Evolutionary conservation across 2,888 invertebrate genomes (phyloP).

Genomic region (Patella caerulea): DNA sequence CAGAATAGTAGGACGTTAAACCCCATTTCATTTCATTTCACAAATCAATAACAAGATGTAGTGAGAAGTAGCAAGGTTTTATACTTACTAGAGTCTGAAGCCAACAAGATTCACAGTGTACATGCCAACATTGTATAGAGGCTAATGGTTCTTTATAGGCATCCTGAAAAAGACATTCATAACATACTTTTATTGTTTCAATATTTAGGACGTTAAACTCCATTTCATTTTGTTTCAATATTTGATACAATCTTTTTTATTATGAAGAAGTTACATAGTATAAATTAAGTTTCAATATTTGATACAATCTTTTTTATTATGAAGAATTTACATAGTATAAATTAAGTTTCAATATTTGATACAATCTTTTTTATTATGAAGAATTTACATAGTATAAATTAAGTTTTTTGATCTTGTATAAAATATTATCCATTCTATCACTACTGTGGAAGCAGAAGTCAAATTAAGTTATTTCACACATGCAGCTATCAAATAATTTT

Average conservation of each 20-base stretch:
- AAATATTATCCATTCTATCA: too few relatives aligned
- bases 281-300: background rate
- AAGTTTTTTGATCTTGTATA: too few relatives aligned
- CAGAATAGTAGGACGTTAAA: too few relatives aligned
- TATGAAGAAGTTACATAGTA: too few relatives aligned
- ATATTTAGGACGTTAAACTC: background rate
- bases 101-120: conserved; percentile 91
- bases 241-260: background rate
- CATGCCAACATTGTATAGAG: conserved; percentile 97
- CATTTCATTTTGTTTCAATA: too few relatives aligned
- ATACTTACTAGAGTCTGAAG: conserved; percentile 78
- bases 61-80: background rate
- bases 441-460: too few relatives aligned
- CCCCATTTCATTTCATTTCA: too few relatives aligned
- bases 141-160: conserved; percentile 88
- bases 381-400: too few relatives aligned
- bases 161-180: conserved; percentile 75
- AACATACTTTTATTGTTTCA: background rate
- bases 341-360: background rate
- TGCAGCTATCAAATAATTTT: too few relatives aligned
- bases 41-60: too few relatives aligned
- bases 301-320: background rate
- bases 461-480: too few relatives aligned
- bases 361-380: background rate
- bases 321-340: too few relatives aligned